Evolutionary conservation across 2,797 vertebrate species (phyloP), one percentile per base, ranked within the genome.

Genomic region (Parambassis ranga): DNA sequence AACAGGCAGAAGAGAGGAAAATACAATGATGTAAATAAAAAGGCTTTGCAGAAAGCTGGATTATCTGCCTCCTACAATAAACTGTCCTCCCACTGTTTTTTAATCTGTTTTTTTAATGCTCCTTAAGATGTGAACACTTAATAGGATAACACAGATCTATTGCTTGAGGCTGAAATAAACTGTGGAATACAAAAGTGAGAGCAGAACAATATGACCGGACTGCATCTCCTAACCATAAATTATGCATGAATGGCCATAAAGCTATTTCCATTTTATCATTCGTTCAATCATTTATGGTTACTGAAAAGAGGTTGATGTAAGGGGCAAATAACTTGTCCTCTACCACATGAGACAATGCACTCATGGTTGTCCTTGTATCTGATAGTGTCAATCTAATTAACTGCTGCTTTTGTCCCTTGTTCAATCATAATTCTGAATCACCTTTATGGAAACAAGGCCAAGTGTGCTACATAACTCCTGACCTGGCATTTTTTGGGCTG

Each of bases 351-450:
- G 75, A 79, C 68, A 71, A 75, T 68, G 73, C 51, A 18, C 72
- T 62, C 22, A n/a, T n/a, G 13, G 63, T 65, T 79, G 77, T 77
- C 77, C 76, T 82, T 81, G 78, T 47, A 74, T 80, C 74, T 74
- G 57, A 82, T 77, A 70, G 74, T 59, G 56, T 73, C 48, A 59
- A 44, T 80, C 71, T 84, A 84, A 84, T 85, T 84, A 82, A 83
- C 74, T 62, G 60, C 65, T 65, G 75, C 38, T 83, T 79, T 73
- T 75, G 75, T 80, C 65, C 69, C 51, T 64, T 70, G 62, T 70
- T 75, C 60, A 65, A 69, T 77, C 81, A 78, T 53, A 65, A 82
- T 76, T 85, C 77, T 79, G 66, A 62, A 69, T 24, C 64, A 70
- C 55, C 73, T 75, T 80, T 56, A 63, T 56, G 52, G 65, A 75